Evolutionary conservation across 2,888 invertebrate genomes (phyloP), one percentile per base, ranked within the genome.

Genomic region (Sarcophaga variegata): DNA sequence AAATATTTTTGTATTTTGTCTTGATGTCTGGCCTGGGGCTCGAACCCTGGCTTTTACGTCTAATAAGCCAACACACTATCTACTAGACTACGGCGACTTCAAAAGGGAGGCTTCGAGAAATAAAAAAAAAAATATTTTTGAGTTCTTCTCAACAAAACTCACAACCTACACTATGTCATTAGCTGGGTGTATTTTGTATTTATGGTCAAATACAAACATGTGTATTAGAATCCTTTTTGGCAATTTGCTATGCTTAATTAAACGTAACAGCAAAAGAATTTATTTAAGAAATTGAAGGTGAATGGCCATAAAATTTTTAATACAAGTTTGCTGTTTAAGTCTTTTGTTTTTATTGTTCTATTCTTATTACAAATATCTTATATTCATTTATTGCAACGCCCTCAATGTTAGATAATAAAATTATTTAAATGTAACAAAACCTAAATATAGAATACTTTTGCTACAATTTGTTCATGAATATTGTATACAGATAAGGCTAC

Each of bases 261-360:
- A 37, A 37, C 37, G 37, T 10, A 37, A 37, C 37, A 37, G 8
- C 2, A 10, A 37, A 8, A 10, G 8, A 37, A 37, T 54, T 54
- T 54, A 54, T 54, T 54, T 14, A 54, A 14, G 54, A 17, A 54
- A 4, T 2, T 14, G 54, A 54, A 10, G 54, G 2, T 54, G 17
- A 17, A 37, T 37, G 37, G 37, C 8, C 37, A 37, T 37, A 37
- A 37, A 8, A 67, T 6, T 25, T 62, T n/a, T 62, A 75, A 75
- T 75, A 85, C 69, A 78, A 66, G 83, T 83, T 81, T 74, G 47
- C 77, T 78, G 59, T 69, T 83, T 83, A 80, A 86, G 80, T 83
- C 74, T 77, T 83, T 83, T 75, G 72, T 83, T 74, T 69, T 63
- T 22, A 54, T 17, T 12, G 62, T 14, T 54, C 25, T 14, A 25